A percentile compares a stretch with the other conserved stretches of the same genome.
These are phyloP conservation scores for Ecliptopera silaceata DNA, from an alignment of 2,888 invertebrate genomes.

Conservation along the genomic window DNA sequence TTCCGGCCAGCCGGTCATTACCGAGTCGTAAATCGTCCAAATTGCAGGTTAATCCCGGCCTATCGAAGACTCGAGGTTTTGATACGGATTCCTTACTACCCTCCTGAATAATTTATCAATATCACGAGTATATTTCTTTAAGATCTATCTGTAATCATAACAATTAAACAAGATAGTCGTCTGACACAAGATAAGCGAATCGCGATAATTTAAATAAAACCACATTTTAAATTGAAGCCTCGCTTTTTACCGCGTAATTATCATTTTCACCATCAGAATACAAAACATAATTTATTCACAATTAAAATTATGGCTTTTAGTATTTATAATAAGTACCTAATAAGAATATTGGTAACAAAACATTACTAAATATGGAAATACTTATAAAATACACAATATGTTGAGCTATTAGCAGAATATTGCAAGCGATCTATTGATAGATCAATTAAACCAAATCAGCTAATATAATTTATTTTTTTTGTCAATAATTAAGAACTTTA, in stretches of 20 bases:
- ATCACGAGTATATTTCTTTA: neutral
- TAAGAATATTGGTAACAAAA: no score
- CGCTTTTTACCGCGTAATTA: neutral
- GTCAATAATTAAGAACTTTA: no score
- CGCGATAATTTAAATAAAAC: neutral
- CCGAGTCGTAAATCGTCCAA: slow-evolving; percentile 34
- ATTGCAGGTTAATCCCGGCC: slow-evolving; percentile 35
- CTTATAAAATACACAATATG: no score
- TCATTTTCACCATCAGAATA: neutral
- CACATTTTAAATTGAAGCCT: neutral
- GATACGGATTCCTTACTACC: neutral
- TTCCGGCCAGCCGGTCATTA: slow-evolving; percentile 23
- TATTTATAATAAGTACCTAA: no score
- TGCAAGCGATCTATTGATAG: no score
- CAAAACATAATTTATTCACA: no score
- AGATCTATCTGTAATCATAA: neutral
- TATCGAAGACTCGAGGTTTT: slow-evolving; percentile 9
- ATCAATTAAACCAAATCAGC: no score
- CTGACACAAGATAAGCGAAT: neutral
- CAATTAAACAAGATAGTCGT: neutral
- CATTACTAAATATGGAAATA: no score
- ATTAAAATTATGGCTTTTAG: no score
- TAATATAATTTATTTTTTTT: no score
- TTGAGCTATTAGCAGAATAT: no score
- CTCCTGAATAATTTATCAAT: neutral